Evolutionary conservation across 2,888 invertebrate species (phyloP), one percentile per base, ranked within the genome.

Genomic region (Hypolimnas misippus): DNA sequence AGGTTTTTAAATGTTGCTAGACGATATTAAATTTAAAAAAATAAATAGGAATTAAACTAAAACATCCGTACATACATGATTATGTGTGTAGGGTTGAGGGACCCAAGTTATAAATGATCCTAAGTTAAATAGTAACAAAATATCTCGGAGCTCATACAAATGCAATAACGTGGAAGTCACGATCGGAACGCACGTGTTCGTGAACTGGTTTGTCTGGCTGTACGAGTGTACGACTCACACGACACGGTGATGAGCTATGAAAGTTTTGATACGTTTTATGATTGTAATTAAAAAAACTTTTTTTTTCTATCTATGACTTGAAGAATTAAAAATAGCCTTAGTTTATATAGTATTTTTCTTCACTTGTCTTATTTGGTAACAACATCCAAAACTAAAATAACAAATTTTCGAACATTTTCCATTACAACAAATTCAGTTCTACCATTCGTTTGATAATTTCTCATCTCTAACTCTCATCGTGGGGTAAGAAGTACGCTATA

Each of bases 121-220:
- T n/a, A 31, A 44, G 54, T 55, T 57, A 57, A 65, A 62, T 51
- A 60, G 57, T 61, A 67, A 65, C 62, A 67, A 62, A 55, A 55
- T 59, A 63, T 61, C 63, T 65, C 46, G 57, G 12, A n/a, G 46
- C 21, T 42, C 59, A 63, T 68, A 69, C 63, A 65, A 69, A 69
- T 67, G 69, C 62, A 69, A 73, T 72, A 73, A 73, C 72, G 72
- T 76, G 73, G 74, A 65, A 82, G 84, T 83, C 87, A 88, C 87
- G 86, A 86, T 72, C 75, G 70, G 66, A 73, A 75, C 75, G 77
- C 87, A 87, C 86, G 87, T 86, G 87, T 59, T 64, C 14, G 33
- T 42, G 57, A 49, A 67, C 66, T 58, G 66, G 66, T 67, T 64
- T 64, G 58, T 56, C 66, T 58, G 51, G 40, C 58, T 57, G 38